phyloP scores from a whole-genome alignment of 2,113 vertebrate genomes.

The Bambusicola thoracicus region DNA sequence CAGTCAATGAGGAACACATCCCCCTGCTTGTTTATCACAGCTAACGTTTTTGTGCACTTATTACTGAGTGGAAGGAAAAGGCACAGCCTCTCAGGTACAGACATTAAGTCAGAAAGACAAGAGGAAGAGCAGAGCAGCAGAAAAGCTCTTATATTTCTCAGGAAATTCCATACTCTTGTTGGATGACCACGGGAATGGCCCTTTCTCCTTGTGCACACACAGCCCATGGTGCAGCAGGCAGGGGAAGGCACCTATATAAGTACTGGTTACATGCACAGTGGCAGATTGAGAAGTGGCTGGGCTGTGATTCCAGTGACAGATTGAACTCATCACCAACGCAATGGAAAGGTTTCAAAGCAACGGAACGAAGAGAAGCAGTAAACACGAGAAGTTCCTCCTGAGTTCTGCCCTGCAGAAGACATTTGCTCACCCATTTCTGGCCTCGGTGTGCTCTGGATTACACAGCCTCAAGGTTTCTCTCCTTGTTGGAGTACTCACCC shows the following conservation, averaged over 20 bases:
- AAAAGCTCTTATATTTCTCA: neutral
- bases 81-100: neutral
- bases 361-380: neutral
- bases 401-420: neutral
- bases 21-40: neutral
- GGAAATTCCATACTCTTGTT: neutral
- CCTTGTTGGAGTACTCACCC: neutral
- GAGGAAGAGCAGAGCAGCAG: neutral
- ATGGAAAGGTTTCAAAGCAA: neutral
- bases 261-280: neutral
- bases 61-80: neutral
- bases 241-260: neutral
- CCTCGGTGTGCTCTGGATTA: neutral
- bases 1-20: neutral
- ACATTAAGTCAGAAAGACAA: neutral
- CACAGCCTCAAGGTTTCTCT: neutral
- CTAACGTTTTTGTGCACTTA: neutral
- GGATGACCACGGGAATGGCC: neutral
- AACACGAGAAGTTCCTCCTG: neutral
- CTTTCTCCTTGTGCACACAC: neutral
- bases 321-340: neutral
- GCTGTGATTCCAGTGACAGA: neutral
- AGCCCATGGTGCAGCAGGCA: rapidly evolving
- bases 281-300: neutral
- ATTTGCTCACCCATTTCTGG: neutral